phyloP scores from a whole-genome alignment of 53 echinoderm and acorn worm species.

The Echinometra lucunter region DNA sequence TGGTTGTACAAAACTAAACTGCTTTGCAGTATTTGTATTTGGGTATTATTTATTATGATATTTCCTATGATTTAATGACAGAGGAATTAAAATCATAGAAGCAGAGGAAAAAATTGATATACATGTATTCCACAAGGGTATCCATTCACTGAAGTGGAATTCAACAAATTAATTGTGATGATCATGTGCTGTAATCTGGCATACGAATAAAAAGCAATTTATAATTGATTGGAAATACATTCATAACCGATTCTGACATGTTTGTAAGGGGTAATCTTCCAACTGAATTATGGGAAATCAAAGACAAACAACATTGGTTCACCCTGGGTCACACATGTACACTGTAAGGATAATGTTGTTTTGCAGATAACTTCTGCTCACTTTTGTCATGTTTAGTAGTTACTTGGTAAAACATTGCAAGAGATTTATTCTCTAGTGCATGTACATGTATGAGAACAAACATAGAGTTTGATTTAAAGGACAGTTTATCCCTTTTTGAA shows the following conservation, averaged over 20 bases:
- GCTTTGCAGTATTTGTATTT: background rate
- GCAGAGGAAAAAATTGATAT: background rate
- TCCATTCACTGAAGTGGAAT: background rate
- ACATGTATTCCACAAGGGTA: background rate
- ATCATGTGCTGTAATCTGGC: background rate
- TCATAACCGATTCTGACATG: too few relatives aligned
- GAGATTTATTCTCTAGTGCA: too few relatives aligned
- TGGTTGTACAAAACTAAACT: background rate
- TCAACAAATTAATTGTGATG: background rate
- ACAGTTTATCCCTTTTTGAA: too few relatives aligned
- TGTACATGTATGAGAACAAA: too few relatives aligned
- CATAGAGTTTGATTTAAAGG: too few relatives aligned
- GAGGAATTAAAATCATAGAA: too few relatives aligned
- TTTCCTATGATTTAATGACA: too few relatives aligned
- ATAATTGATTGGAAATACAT: too few relatives aligned
- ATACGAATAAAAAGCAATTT: too few relatives aligned
- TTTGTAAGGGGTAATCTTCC: background rate
- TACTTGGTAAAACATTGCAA: background rate
- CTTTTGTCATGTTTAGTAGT: background rate
- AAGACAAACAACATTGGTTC: background rate
- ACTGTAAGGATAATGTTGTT: background rate
- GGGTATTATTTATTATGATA: too few relatives aligned
- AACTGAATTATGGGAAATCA: background rate
- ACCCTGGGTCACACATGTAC: background rate
- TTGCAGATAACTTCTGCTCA: background rate